Conservation (phyloP, 2,797 vertebrate species). For the Micromesistius poutassou region DNA sequence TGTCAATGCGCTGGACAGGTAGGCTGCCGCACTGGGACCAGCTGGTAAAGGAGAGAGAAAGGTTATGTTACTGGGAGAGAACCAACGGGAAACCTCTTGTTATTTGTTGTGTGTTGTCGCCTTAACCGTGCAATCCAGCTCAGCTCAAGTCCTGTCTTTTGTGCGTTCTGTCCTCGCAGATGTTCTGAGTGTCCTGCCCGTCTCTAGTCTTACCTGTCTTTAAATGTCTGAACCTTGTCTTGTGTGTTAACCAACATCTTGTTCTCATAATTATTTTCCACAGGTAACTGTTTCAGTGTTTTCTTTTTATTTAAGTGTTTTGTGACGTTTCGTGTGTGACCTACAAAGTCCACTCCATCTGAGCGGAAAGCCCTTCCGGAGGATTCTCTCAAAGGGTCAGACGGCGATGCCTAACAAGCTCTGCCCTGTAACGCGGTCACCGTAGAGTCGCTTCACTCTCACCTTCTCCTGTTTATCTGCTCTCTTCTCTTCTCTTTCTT, state of each 20-base stretch:
- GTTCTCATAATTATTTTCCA: slow-evolving; percentile 68
- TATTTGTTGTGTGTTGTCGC: slow-evolving; percentile 55
- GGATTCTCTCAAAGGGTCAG: slow-evolving; percentile 58
- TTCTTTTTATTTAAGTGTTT: slow-evolving; percentile 49
- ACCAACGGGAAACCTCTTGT: slow-evolving; percentile 53
- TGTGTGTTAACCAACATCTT: slow-evolving; percentile 71
- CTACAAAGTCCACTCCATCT: slow-evolving; percentile 50
- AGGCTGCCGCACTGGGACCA: slow-evolving; percentile 65
- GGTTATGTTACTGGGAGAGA: slow-evolving; percentile 26
- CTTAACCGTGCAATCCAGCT: slow-evolving; percentile 23
- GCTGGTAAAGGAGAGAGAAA: slow-evolving; percentile 48
- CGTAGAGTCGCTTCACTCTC: slow-evolving; percentile 81
- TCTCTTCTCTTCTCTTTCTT: slow-evolving; percentile 69
- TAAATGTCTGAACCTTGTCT: slow-evolving; percentile 72
- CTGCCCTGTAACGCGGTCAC: slow-evolving; percentile 25
- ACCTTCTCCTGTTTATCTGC: slow-evolving; percentile 93
- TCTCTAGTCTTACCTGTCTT: slow-evolving; percentile 2
- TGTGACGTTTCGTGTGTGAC: slow-evolving; percentile 57
- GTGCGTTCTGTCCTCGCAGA: slow-evolving; percentile 60
- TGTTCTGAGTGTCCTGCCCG: background rate
- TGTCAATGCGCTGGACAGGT: slow-evolving; percentile 80
- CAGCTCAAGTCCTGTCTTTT: slow-evolving; percentile 60
- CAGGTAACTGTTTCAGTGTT: slow-evolving; percentile 75
- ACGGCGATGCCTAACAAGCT: slow-evolving; percentile 46
- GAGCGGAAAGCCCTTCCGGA: slow-evolving; percentile 56